A percentile compares a stretch with the other conserved stretches of the same genome.
phyloP scores from a whole-genome alignment of 2,113 vertebrate genomes.

The Calyptomena viridis region DNA sequence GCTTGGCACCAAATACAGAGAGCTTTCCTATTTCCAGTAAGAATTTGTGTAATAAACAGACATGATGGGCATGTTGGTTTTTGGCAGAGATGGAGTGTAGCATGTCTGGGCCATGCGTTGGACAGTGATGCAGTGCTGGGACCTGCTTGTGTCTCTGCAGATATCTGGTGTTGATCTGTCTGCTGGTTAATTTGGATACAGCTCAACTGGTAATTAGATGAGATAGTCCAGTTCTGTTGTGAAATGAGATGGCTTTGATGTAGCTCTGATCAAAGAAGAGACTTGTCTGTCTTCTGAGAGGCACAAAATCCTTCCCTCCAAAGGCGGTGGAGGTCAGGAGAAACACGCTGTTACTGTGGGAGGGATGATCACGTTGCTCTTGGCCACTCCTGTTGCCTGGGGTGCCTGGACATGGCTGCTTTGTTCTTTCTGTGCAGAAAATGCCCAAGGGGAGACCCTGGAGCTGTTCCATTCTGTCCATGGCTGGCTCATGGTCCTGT shows the following conservation, averaged over 20 bases:
- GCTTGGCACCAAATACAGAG: background rate
- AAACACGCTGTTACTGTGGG: background rate
- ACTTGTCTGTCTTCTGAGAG: background rate
- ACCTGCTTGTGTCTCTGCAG: background rate
- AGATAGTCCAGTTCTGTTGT: background rate
- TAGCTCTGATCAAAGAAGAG: background rate
- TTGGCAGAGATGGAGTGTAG: background rate
- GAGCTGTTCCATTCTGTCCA: slow-evolving; percentile 96
- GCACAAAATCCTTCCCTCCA: background rate
- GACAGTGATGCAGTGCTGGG: background rate
- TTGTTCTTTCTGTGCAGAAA: slow-evolving; percentile 79
- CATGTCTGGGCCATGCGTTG: background rate
- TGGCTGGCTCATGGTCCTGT: slow-evolving; percentile 97
- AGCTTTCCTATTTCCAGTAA: background rate
- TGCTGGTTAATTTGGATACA: background rate
- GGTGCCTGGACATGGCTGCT: background rate
- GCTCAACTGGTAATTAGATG: background rate
- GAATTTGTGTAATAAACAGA: background rate
- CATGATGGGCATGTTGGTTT: background rate
- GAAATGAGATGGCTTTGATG: background rate
- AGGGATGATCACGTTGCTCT: too few species aligned
- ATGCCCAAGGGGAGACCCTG: slow-evolving; percentile 90
- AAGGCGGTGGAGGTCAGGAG: background rate
- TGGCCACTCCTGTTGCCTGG: background rate
- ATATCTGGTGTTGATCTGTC: background rate